Base-by-base conservation (phyloP, 2,113 vertebrate genomes). In the human region DNA sequence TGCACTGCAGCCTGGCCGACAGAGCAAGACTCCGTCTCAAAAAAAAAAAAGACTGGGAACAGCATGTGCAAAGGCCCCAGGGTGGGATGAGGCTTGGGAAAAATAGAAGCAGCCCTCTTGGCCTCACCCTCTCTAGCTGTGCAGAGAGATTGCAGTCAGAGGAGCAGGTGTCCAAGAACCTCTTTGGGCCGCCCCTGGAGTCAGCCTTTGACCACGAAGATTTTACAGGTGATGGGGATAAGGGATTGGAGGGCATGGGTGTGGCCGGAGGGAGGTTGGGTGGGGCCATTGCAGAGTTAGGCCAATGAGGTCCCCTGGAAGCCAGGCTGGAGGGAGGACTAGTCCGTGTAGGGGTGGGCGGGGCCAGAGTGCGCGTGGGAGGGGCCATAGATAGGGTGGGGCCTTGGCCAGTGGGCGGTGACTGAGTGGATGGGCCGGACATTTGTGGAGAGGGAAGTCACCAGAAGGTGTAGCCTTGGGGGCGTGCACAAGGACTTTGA, bases 131-230 rank as follows among this genome's bases (percentile, higher is more conserved):
- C 70, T 75, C 0, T 92, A 99, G 98, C 4, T 91, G 57, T 43
- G 61, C 97, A 0, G 75, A 96, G 66, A 98, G 98, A 70, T 57
- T 68, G 8, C 97, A 78, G 0, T n/a, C 35, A 0, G 98, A 96
- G 0, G 4, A 95, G 0, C 96, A 98, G 0, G 96, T 98, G 50
- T 97, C 99, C 4, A 98, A 99, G 59, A 98, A 98, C 18, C 98
- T 99, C 57, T 99, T 99, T 0, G 99, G 99, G 27, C 99, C 99
- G 0, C 99, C 99, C 0, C 98, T 99, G 92, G 99, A 99, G 81
- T 99, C 99, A 0, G 98, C 99, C 72, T 99, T 99, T 10, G 99
- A 99, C 85, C 98, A 99, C 0, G 99, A 99, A 97, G 99, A 99
- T 88, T 99, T 99, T n/a, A 98, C 99, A 57, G 98, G 99, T 98